phyloP scores from a whole-genome alignment of 1,140 invertebrate genomes.

The Saccostrea echinata region DNA sequence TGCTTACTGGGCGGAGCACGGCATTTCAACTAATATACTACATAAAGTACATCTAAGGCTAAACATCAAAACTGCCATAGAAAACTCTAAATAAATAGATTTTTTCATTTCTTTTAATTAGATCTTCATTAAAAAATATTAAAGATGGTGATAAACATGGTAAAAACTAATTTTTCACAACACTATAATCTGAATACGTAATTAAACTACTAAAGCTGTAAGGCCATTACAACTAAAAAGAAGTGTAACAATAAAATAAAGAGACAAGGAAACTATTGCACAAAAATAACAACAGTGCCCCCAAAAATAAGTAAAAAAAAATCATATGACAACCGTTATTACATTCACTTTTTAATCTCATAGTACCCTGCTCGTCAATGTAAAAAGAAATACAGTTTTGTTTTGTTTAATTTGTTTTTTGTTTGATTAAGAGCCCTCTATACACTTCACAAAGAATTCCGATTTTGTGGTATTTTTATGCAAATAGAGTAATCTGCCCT shows the following conservation, averaged over 20 bases:
- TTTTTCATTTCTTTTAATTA: background rate
- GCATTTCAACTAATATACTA: no score
- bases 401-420: no score
- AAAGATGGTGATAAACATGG: conserved; percentile 14
- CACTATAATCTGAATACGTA: conserved; percentile 6
- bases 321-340: background rate
- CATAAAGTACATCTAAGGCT: no score
- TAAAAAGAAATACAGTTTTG: background rate
- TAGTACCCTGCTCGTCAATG: background rate
- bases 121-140: conserved; percentile 10
- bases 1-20: no score
- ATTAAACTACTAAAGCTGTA: conserved; percentile 10
- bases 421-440: no score
- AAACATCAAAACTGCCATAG: no score
- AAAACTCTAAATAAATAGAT: no score
- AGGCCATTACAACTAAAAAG: background rate
- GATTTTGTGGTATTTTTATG: no score
- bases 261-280: conserved; percentile 24
- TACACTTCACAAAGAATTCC: no score
- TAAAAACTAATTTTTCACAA: conserved; percentile 14
- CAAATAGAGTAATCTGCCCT: no score
- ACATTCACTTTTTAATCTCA: background rate
- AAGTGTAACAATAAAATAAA: background rate
- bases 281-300: background rate
- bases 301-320: background rate